Evolutionary conservation across 1,140 invertebrate genomes (phyloP), one percentile per base, ranked within the genome.

Genomic region (Ostrea denselamellosa): DNA sequence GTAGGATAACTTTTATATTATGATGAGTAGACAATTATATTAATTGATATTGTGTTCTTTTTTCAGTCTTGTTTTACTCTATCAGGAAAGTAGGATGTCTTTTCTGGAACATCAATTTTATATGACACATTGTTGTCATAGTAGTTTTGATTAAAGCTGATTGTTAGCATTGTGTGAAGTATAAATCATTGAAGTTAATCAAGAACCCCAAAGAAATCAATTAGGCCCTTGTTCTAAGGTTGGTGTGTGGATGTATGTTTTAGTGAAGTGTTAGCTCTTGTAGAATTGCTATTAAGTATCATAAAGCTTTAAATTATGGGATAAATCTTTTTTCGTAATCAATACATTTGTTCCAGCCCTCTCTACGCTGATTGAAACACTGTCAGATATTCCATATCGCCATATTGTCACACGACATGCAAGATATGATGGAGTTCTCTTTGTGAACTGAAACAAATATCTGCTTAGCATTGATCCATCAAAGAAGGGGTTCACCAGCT

Each of bases 91-190:
- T 2, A 25, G 25, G 19, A 12, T 25, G 25, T 14, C 8, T 77
- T 9, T 77, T 3, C 22, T 77, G 9, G 68, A 10, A 25, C 68
- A 28, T 34, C 68, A 77, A 10, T 77, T 14, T 0, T 77, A 25
- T 77, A 77, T 34, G 68, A 77, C 68, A 77, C 68, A 77, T 77
- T 34, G 28, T 77, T 77, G 68, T 77, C 68, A 28, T 77, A 77
- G 68, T 28, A 14, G 22, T 77, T 77, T 14, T 77, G 28, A 77
- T 77, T 28, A 77, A 8, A 9, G 28, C 9, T 25, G 22, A 77
- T 77, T 77, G 28, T 77, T 25, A 77, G 28, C 68, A 77, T 12
- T 77, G 68, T 12, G 17, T 62, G n/a, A 17, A 19, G 58, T 62
- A n/a, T 19, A 77, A 77, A 77, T 77, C 68, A 77, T 44, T 77